These are phyloP conservation scores for Calliphora vicina DNA, from an alignment of 1,140 invertebrate species.

Conservation along the genomic window DNA sequence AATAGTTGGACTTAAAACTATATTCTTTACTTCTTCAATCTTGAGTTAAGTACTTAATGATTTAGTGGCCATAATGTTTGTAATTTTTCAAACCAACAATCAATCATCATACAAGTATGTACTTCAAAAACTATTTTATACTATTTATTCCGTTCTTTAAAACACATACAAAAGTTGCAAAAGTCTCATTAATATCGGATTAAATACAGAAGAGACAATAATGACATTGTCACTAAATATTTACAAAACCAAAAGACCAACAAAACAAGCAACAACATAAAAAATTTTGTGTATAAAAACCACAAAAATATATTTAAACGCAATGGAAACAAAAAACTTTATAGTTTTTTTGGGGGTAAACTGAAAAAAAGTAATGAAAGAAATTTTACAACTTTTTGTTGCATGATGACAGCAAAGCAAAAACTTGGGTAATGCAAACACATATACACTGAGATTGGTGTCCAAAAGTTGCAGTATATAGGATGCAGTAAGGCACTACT, in stretches of 20 bases:
- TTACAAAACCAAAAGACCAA: conserved; percentile 3
- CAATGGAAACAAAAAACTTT: background rate
- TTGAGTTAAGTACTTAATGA: no score
- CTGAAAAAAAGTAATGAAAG: background rate
- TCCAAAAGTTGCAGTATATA: no score
- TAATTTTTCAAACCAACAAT: background rate
- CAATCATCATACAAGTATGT: background rate
- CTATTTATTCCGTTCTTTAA: background rate
- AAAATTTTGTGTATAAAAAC: no score
- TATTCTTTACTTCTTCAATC: no score
- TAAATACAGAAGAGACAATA: background rate
- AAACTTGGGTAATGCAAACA: background rate
- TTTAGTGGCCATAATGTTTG: background rate
- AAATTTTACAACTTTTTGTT: background rate
- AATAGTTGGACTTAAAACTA: no score
- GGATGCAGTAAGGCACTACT: no score
- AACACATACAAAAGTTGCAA: background rate
- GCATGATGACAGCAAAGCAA: background rate
- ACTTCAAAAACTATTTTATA: background rate
- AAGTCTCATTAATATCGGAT: conserved; percentile 16
- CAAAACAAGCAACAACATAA: background rate
- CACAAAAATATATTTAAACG: background rate
- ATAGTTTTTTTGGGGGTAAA: background rate
- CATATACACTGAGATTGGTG: background rate
- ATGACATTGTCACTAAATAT: conserved; percentile 17